Evolutionary conservation across 2,113 vertebrate species (phyloP).

Genomic region (Sander lucioperca): DNA sequence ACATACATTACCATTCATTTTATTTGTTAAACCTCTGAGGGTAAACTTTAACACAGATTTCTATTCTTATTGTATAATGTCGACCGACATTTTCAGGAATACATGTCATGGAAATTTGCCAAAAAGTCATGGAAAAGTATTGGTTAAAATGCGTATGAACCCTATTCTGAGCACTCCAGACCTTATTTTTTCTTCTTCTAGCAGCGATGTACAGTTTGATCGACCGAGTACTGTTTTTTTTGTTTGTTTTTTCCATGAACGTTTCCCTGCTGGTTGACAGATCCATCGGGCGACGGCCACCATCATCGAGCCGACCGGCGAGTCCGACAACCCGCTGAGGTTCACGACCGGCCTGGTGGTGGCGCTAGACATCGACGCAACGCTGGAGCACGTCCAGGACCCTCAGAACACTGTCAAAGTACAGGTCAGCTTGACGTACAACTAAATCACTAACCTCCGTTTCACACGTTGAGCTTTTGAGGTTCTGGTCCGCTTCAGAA

Average conservation of each 20-base stretch:
- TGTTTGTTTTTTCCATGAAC: background rate
- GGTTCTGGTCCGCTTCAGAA: too few species aligned
- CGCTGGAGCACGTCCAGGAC: constrained; percentile 93
- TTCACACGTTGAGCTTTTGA: too few species aligned
- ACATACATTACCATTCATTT: too few species aligned
- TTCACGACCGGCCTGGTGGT: constrained; percentile 96
- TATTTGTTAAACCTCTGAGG: too few species aligned
- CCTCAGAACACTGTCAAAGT: constrained; percentile 94
- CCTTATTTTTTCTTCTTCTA: too few species aligned
- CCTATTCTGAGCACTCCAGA: too few species aligned
- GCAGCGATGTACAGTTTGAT: background rate
- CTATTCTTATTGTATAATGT: too few species aligned
- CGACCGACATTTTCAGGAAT: too few species aligned
- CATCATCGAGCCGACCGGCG: constrained; percentile 95
- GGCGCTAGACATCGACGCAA: constrained; percentile 95
- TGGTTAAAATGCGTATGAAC: too few species aligned
- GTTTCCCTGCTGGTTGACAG: constrained; percentile 69
- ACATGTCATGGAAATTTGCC: too few species aligned
- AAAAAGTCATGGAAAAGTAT: too few species aligned
- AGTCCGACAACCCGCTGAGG: constrained; percentile 95
- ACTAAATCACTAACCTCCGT: background rate
- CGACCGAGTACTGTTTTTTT: background rate
- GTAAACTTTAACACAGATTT: too few species aligned
- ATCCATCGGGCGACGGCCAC: constrained; percentile 92
- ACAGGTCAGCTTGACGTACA: constrained; percentile 84